Conservation (phyloP, 2,797 vertebrate species). For the Hyperoplus immaculatus region DNA sequence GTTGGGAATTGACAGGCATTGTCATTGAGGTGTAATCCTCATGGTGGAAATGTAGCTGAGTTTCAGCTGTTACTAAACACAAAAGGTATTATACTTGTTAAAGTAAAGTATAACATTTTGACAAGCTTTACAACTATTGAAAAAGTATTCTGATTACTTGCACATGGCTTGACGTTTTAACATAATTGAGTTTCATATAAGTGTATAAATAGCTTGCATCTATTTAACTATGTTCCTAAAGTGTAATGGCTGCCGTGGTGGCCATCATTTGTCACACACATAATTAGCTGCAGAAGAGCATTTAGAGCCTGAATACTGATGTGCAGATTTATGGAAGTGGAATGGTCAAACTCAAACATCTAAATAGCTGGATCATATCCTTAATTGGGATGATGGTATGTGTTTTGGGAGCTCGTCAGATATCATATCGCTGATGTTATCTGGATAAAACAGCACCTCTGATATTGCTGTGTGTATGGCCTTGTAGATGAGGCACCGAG, state of each 20-base stretch:
- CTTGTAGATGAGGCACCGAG: neutral
- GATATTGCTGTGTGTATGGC: neutral
- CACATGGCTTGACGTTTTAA: no score
- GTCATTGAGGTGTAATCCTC: no score
- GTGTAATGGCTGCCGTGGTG: neutral
- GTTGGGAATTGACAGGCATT: no score
- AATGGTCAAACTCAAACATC: neutral
- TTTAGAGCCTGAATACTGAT: slow-evolving; percentile 3
- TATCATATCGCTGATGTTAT: neutral
- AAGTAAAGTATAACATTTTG: no score
- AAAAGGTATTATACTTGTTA: no score
- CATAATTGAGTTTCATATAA: no score
- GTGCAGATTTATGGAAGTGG: neutral
- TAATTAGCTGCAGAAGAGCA: slow-evolving; percentile 5
- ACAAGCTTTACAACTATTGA: no score
- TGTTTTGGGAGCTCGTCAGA: neutral
- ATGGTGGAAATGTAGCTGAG: no score
- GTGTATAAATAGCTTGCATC: no score
- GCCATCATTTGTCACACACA: neutral
- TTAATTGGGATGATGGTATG: neutral
- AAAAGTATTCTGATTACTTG: no score
- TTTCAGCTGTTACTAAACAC: no score
- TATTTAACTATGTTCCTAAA: no score
- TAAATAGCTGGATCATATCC: neutral
- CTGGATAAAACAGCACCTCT: neutral